Evolutionary conservation across 2,113 vertebrate genomes (phyloP).

Genomic region (Butorides virescens): DNA sequence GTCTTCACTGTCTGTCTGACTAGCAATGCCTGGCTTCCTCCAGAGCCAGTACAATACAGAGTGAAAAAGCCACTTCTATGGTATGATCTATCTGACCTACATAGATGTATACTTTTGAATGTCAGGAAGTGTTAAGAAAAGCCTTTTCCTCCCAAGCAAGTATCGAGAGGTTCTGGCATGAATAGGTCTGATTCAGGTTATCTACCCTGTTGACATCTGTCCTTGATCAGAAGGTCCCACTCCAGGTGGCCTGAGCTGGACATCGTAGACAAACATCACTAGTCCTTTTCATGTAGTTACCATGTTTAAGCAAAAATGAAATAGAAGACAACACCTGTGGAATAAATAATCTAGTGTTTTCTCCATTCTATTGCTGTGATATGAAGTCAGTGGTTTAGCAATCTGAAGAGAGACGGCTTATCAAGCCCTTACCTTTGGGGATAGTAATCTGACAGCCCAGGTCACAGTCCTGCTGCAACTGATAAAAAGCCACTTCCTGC

Average conservation of each 20-base stretch:
- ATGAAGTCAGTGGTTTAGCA: not conserved
- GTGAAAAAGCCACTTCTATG: not conserved
- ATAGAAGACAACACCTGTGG: not conserved
- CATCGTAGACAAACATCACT: not conserved
- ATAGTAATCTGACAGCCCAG: constrained; percentile 94
- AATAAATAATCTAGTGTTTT: not conserved
- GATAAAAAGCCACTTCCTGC: constrained; percentile 92
- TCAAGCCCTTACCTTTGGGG: constrained; percentile 87
- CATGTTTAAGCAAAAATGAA: not conserved
- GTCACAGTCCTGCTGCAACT: constrained; percentile 90
- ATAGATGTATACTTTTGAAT: not conserved
- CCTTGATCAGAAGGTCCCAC: not conserved
- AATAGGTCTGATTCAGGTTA: not conserved
- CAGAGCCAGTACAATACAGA: not conserved
- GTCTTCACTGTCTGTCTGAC: not conserved
- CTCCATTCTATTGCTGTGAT: not conserved
- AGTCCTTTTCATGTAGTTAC: not conserved
- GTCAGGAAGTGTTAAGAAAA: not conserved
- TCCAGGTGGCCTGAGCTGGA: not conserved
- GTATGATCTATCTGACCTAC: not conserved
- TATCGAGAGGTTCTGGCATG: not conserved
- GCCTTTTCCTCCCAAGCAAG: not conserved
- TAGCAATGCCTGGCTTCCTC: not conserved
- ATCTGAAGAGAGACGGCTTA: not conserved
- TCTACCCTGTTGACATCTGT: not conserved